phyloP scores from a whole-genome alignment of 2,113 vertebrate species.

The Varanus salvator region DNA sequence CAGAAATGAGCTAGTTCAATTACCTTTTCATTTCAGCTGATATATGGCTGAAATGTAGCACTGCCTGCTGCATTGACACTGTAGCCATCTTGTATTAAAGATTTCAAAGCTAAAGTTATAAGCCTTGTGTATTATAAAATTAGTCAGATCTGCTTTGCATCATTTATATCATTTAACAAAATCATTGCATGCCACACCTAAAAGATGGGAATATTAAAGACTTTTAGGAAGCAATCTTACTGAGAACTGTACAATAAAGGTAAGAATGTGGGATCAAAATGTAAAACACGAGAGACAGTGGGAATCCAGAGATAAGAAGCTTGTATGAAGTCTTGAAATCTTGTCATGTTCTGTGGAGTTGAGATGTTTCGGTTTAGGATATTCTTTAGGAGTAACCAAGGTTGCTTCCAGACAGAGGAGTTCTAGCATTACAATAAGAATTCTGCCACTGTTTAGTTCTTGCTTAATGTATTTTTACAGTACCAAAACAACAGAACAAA shows the following conservation, averaged over 20 bases:
- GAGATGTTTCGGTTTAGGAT: background rate
- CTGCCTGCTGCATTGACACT: background rate
- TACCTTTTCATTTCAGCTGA: conserved; percentile 24
- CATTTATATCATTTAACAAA: background rate
- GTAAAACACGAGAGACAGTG: background rate
- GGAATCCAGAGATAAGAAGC: background rate
- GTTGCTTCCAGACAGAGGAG: too few relatives aligned
- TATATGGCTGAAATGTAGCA: conserved; percentile 9
- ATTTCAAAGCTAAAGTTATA: background rate
- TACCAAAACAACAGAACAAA: too few relatives aligned
- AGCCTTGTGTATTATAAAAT: background rate
- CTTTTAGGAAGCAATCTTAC: background rate
- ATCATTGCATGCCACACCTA: background rate
- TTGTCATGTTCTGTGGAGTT: background rate
- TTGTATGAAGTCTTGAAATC: background rate
- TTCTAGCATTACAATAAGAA: too few relatives aligned
- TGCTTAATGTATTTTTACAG: too few relatives aligned
- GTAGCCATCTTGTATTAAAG: background rate
- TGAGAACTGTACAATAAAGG: background rate
- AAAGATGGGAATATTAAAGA: background rate
- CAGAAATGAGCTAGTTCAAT: conserved; percentile 33
- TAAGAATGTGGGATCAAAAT: background rate
- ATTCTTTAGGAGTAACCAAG: background rate
- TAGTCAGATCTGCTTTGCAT: conserved; percentile 10
- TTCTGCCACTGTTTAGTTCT: too few relatives aligned